Conservation (phyloP, 2,113 vertebrate genomes). For the Psilopogon haemacephalus region DNA sequence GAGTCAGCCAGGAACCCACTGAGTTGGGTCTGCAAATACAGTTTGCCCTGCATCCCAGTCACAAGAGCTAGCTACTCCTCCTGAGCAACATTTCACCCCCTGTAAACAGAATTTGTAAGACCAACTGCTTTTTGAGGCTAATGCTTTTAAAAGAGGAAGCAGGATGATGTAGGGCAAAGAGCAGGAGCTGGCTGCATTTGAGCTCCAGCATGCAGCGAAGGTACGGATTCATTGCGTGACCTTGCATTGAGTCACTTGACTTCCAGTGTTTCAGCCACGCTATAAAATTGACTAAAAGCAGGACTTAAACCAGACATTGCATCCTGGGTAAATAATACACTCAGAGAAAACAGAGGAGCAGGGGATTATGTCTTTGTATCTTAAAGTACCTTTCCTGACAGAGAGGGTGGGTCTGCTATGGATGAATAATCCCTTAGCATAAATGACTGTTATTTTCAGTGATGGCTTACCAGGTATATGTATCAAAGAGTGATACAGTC, state of each 20-base stretch:
- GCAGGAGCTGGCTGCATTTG: not conserved
- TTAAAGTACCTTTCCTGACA: constrained; percentile 38
- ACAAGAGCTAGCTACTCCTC: not conserved
- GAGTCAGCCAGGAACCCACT: not conserved
- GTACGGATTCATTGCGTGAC: constrained; percentile 42
- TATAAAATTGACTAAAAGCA: constrained; percentile 55
- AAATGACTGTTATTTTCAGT: constrained; percentile 56
- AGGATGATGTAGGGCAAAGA: not conserved
- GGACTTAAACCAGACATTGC: constrained; percentile 31
- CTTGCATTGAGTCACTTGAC: constrained; percentile 52
- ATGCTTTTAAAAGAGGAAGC: not conserved
- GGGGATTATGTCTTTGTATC: constrained; percentile 31
- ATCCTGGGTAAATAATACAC: constrained; percentile 17
- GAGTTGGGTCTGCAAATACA: constrained; percentile 9
- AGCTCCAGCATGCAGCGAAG: not conserved
- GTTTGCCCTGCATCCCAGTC: constrained; percentile 4
- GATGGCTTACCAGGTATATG: constrained; percentile 6
- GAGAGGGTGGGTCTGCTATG: constrained; percentile 9
- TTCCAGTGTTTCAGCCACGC: constrained; percentile 8
- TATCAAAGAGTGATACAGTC: constrained; percentile 47
- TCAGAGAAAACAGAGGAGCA: not conserved
- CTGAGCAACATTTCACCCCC: not conserved
- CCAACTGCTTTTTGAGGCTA: not conserved
- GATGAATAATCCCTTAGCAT: constrained; percentile 45
- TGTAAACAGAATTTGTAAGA: constrained; percentile 1